Conservation (phyloP, 2,113 vertebrate genomes). For the Serinus canaria region DNA sequence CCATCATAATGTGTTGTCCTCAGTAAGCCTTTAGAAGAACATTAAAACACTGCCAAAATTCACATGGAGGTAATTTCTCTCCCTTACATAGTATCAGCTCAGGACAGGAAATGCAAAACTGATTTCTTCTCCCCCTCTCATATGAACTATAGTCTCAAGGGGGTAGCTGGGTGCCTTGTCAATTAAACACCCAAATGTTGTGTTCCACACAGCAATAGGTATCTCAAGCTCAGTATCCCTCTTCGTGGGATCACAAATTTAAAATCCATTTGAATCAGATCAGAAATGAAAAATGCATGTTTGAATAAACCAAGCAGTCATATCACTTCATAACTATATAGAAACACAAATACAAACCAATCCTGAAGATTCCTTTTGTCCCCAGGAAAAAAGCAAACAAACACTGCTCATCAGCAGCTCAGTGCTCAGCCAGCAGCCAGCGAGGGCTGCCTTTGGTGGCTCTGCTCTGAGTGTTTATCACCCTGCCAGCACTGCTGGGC, state of each 20-base stretch:
- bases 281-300: background rate
- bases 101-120: background rate
- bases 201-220: background rate
- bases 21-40: background rate
- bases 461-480: background rate
- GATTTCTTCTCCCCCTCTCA: background rate
- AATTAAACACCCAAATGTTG: background rate
- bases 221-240: background rate
- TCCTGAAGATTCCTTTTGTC: background rate
- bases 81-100: background rate
- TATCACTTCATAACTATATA: background rate
- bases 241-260: background rate
- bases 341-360: background rate
- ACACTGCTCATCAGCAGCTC: background rate
- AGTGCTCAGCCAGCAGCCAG: background rate
- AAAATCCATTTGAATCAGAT: background rate
- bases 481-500: background rate
- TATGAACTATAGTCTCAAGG: background rate
- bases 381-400: background rate
- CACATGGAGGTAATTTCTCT: background rate
- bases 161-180: background rate
- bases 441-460: background rate
- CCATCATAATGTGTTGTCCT: background rate
- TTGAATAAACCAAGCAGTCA: background rate
- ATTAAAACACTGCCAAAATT: background rate